These are phyloP conservation scores for Rhinatrema bivittatum DNA, from an alignment of 2,797 vertebrate species.

Conservation along the genomic window DNA sequence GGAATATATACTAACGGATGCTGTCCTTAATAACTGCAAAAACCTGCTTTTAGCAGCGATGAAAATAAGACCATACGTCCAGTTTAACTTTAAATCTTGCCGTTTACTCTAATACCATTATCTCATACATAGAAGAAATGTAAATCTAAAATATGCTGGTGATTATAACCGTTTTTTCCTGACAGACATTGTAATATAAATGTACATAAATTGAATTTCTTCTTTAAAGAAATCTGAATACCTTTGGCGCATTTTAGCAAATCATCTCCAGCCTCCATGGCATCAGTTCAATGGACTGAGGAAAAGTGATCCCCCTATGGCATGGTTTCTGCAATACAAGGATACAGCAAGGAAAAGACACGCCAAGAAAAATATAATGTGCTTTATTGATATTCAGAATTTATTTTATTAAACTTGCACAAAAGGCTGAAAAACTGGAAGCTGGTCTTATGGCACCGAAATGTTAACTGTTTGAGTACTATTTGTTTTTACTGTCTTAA, in stretches of 20 bases:
- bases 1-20: constrained; percentile 64
- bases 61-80: constrained; percentile 56
- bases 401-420: constrained; percentile 86
- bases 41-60: constrained; percentile 52
- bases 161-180: constrained; percentile 94
- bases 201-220: constrained; percentile 98
- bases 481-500: not conserved
- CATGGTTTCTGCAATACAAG: constrained; percentile 58
- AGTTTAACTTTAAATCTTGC: constrained; percentile 52
- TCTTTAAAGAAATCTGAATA: constrained; percentile 91
- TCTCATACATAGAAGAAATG: constrained; percentile 68
- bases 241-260: constrained; percentile 89
- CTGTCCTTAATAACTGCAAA: constrained; percentile 59
- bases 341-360: constrained; percentile 53
- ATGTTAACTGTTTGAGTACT: constrained; percentile 39
- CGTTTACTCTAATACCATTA: constrained; percentile 66
- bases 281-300: constrained; percentile 83
- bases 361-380: constrained; percentile 91
- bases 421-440: constrained; percentile 59
- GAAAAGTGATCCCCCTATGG: constrained; percentile 82
- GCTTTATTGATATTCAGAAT: constrained; percentile 90
- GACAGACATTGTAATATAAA: constrained; percentile 98
- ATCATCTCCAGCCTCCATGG: constrained; percentile 93
- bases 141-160: constrained; percentile 83
- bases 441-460: constrained; percentile 39